Base-by-base conservation (phyloP, 2,113 vertebrate genomes). In the Brachypodius melanocephalos region DNA sequence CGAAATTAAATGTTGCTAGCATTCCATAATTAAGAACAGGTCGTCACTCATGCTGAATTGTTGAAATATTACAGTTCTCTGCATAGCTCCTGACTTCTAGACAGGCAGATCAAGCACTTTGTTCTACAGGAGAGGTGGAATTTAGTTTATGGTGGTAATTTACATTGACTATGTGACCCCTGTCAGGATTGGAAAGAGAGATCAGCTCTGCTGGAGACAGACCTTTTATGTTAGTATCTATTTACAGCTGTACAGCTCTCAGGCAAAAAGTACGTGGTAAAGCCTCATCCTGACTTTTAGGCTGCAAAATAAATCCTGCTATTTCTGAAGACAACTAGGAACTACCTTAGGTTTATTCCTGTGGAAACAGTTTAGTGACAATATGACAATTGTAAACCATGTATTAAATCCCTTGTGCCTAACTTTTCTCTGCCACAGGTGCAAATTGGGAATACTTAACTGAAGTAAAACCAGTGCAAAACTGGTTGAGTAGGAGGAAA, bases 141-240 rank as follows among this genome's bases (percentile, higher is more conserved):
- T 97, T 96, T 73, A 76, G 71, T 93, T 96, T 97, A 93, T 85
- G 91, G 87, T 73, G 96, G 85, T 96, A 94, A 97, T 97, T 96
- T 96, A 96, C 95, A 93, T 48, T 51, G 91, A 63, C 82, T 95
- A 36, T 92, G 85, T 96, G 96, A 96, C 95, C 93, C 71, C 91
- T 96, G 95, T 96, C 93, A 96, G 89, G 85, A 95, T 18, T 77
- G 89, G 94, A 95, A 83, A 96, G 89, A 85, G 89, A 95, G 89
- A 95, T 91, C 91, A 95, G 72, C 91, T 93, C 94, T 94, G 85
- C 71, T 94, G 96, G 94, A 94, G 85, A 95, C 88, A 88, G 87
- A 89, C 71, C 88, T 96, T 97, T 97, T 83, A 95, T 94, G 91
- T 82, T 94, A 69, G 81, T 91, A 83, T 94, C 91, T 96, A 63